Base-by-base conservation (phyloP, 2,797 vertebrate genomes). In the Scyliorhinus canicula region DNA sequence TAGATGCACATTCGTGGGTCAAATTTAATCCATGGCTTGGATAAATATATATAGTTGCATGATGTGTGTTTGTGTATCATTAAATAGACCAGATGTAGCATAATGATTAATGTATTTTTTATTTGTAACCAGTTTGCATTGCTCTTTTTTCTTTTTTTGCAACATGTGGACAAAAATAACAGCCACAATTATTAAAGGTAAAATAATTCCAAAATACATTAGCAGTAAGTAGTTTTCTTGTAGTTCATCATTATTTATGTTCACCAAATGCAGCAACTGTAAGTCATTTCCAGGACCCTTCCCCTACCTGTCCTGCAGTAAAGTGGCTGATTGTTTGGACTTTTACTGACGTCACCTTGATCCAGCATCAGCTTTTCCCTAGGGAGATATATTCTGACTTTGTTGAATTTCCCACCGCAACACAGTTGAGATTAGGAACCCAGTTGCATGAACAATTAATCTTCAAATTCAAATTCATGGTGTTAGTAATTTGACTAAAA, bases 171-270 rank as follows among this genome's bases (percentile, higher is more conserved):
- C 67, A 71, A 94, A 65, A 98, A 98, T 97, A 97, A 96, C 98
- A 99, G 99, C 98, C 96, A 97, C 98, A 97, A 98, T 99, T 97
- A 99, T 99, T 98, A 99, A 99, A 98, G 99, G 98, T 98, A 99
- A 99, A 98, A 98, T 97, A 97, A 98, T 98, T 97, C 98, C 98
- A 97, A 98, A 98, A 97, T 98, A 98, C 98, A 97, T 99, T 97
- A 98, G 98, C 98, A 98, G 98, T 99, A 98, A 99, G 99, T 99
- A 98, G 97, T 96, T 86, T 95, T 5, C 95, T 95, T 96, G 96
- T 71, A 96, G 95, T 86, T 11, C 84, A 60, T 95, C 88, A 95
- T 77, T 95, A 63, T 31, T 26, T 95, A 19, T 60, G 55, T 52
- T 95, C 35, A 35, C 86, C 86, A 90, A 60, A n/a, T 90, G 14